Evolutionary conservation across 2,888 invertebrate species (phyloP), one percentile per base, ranked within the genome.

Genomic region (Nomada hirtipes): DNA sequence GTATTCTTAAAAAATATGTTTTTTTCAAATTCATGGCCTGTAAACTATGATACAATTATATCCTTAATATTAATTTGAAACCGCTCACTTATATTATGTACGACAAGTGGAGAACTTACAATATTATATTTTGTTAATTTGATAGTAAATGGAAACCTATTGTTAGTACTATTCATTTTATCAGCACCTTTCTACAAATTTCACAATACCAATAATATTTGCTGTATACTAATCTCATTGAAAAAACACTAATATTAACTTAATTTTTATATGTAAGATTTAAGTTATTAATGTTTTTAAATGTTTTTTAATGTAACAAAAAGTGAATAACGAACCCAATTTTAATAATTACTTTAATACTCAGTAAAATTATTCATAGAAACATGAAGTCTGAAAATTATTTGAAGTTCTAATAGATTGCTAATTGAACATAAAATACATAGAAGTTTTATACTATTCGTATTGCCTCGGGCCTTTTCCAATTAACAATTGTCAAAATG

Each of bases 91-190:
- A 63, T 61, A 73, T 74, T 60, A 71, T 75, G 65, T 82, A 76
- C 53, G 53, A 80, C 75, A 82, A 64, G 15, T 67, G 44, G 10
- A 61, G 70, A 42, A 70, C 57, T 81, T 73, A 55, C 53, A 73
- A 78, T 61, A 79, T 80, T 82, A 80, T 82, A 75, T 71, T 82
- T 80, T 80, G 70, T 70, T 81, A 65, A 81, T 74, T 81, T 65
- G 59, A 71, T 79, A 79, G 79, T 74, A 79, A 79, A 79, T 81
- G 70, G 42, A 79, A 70, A 59, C 55, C 59, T 79, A 64, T 64
- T 69, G 70, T 67, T 80, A 75, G 69, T 80, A 57, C 50, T 61
- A 74, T 70, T 75, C 70, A 67, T 81, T 63, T 63, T 71, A 81
- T 75, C 65, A 64, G 63, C 57, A 81, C 70, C 81, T 79, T 57